Evolutionary conservation across 1,140 invertebrate genomes (phyloP).

Genomic region (Caenorhabditis inopinata): DNA sequence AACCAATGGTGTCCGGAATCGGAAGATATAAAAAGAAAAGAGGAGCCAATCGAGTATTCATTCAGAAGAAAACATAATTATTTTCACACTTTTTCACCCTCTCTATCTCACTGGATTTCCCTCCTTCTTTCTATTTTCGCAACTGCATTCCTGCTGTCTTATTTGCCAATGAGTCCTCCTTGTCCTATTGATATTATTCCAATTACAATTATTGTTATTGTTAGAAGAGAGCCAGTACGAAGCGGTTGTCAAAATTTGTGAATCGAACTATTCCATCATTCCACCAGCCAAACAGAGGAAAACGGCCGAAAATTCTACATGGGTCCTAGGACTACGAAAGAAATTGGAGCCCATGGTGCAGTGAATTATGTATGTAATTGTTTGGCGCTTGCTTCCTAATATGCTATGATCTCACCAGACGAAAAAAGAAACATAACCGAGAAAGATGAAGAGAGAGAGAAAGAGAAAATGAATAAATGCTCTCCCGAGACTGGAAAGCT

Average conservation of each 20-base stretch:
- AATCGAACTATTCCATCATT: background rate
- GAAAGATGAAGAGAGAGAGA: background rate
- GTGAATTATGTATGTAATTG: constrained; percentile 27
- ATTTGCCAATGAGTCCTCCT: background rate
- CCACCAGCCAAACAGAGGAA: background rate
- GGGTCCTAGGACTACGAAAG: background rate
- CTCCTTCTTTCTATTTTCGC: background rate
- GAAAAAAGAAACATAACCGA: constrained; percentile 14
- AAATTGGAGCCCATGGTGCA: constrained; percentile 12
- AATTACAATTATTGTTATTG: background rate
- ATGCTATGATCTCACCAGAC: constrained; percentile 16
- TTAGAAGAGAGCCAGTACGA: background rate
- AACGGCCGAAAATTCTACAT: background rate
- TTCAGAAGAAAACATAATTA: constrained; percentile 30
- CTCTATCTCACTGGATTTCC: constrained; percentile 11
- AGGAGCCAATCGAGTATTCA: constrained; percentile 28
- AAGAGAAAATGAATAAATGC: too few species aligned
- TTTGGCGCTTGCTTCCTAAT: constrained; percentile 25
- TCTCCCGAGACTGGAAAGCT: background rate
- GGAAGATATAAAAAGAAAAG: constrained; percentile 21
- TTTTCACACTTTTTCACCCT: constrained; percentile 14
- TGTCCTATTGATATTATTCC: background rate
- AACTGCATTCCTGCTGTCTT: background rate
- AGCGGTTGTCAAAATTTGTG: background rate
- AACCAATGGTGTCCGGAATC: background rate